Evolutionary conservation across 2,113 vertebrate species (phyloP), one percentile per base, ranked within the genome.

Genomic region (Tupaia chinensis): DNA sequence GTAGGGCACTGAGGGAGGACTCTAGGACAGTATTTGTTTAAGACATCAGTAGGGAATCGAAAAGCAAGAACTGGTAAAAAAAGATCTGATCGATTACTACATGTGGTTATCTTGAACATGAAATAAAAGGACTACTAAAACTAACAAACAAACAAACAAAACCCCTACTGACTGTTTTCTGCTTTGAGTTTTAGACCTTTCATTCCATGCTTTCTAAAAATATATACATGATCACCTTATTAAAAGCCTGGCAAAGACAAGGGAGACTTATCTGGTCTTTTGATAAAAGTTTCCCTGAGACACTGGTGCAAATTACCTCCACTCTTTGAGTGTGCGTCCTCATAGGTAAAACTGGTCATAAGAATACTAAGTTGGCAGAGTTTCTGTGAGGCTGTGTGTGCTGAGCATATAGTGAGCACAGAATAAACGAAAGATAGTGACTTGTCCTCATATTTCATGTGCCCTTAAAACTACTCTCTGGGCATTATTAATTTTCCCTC

Each of bases 11-110:
- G 44, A 3, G 1, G 9, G 56, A 14, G 3, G 22, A 56, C 32
- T 77, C 65, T 23, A 56, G 61, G 1, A 78, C 70, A 58, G 65
- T 7, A 3, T n/a, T 34, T 25, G 12, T 70, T 53, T 88, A 74
- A 14, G 76, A 72, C 61, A 27, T 76, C 90, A 81, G 68, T 73
- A 89, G 61, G 70, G n/a, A 74, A 70, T 74, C 23, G 90, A 92
- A 68, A 76, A 93, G 53, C 68, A 56, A 73, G 32, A 44, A n/a
- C 16, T 29, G 69, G 61, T 76, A 81, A 63, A 63, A 63, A 81
- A 70, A 85, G 80, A 81, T 27, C 69, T 77, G 68, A 69, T 27
- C 0, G 9, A 65, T 63, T 15, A 69, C 74, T 69, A 19, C 8
- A 10, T 17, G 15, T 17, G 53, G 65, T 32, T 72, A 83, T 54